Percentiles rank a stretch among this genome's conserved stretches.
Conservation (phyloP, 2,113 vertebrate species). For the Rhegmatorhina hoffmannsi region DNA sequence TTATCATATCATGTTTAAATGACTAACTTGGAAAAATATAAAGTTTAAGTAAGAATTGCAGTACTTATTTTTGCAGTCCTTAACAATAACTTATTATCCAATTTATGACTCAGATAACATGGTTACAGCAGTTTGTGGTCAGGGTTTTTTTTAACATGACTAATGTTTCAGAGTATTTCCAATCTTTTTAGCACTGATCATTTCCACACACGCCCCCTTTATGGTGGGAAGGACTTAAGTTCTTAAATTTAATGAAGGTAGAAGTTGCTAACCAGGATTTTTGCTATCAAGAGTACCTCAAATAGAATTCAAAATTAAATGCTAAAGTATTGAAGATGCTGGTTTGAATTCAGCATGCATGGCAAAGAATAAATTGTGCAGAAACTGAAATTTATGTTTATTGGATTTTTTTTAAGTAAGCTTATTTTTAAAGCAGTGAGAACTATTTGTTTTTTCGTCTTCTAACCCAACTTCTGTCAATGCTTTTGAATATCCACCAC, state of each 20-base stretch:
- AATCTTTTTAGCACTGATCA: not conserved
- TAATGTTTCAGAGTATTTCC: not conserved
- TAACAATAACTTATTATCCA: not conserved
- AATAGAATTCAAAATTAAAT: not conserved
- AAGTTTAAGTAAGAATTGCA: not conserved
- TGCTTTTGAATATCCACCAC: not conserved
- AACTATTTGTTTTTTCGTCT: not conserved
- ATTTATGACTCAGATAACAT: not conserved
- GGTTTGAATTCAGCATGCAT: not conserved
- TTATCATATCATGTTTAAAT: not conserved
- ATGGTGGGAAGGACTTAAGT: not conserved
- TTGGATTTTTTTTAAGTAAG: not conserved
- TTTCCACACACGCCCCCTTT: not conserved
- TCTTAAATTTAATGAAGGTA: not conserved
- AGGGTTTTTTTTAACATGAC: not conserved
- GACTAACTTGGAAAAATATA: not conserved
- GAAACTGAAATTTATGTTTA: not conserved
- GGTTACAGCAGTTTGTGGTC: not conserved
- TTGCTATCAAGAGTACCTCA: not conserved
- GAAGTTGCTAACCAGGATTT: not conserved
- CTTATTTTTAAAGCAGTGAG: not conserved
- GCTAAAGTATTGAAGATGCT: not conserved
- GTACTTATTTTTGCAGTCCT: not conserved
- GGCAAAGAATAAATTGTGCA: not conserved
- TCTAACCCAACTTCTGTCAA: not conserved